Evolutionary conservation across 1,140 invertebrate species (phyloP), one percentile per base, ranked within the genome.

Genomic region (Goniozus legneri): DNA sequence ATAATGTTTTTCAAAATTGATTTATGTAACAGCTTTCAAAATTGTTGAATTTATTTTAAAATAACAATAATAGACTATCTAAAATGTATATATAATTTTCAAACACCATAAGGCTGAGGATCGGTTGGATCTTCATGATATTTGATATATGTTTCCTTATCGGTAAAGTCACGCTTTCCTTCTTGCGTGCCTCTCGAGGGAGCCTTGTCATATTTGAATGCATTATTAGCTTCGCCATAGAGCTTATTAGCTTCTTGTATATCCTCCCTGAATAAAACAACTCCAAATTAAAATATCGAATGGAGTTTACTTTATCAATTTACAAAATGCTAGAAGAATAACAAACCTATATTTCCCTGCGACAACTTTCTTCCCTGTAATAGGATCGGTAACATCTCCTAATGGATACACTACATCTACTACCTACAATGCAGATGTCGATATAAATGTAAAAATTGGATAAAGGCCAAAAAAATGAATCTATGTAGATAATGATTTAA

Each of bases 341-440:
- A 51, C 55, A 31, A 64, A 80, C 79, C 79, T 82, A 56, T 88
- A 92, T 60, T 77, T 76, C 41, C 77, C 79, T 33, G 76, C 82
- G 2, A 86, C 80, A 43, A 86, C 81, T 71, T 89, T 88, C 65
- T 91, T 91, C 19, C 86, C 85, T 52, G 87, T 89, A 16, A 93
- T 71, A 22, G 91, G 91, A 75, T 91, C 88, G 33, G 81, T 87
- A 13, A 91, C 75, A 76, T 94, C 88, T 52, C 91, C 91, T 52
- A 85, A 75, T 14, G 85, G 85, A 72, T 88, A 89, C 18, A 94
- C 79, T 12, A 92, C 80, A 67, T 91, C 83, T 60, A 88, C 76
- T 1, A 94, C 80, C 73, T 75, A 22, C 7, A 42, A 30, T 42
- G 44, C 7, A 45, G 6, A 8, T 41, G 27, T 34, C n/a, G 30